Evolutionary conservation across 1,140 invertebrate species (phyloP).

Genomic region (Lanistes nyassanus): DNA sequence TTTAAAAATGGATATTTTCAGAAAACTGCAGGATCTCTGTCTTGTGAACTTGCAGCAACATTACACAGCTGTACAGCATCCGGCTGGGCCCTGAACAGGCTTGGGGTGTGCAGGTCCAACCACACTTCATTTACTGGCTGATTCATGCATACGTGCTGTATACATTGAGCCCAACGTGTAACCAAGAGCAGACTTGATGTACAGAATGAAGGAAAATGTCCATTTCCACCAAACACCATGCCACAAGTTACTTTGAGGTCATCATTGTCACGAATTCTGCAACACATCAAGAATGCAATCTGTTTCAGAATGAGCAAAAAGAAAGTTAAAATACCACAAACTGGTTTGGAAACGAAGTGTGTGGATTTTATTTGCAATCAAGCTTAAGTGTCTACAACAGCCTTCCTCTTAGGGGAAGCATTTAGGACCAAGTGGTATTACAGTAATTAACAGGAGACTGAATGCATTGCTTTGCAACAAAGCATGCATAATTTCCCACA

Average conservation of each 20-base stretch:
- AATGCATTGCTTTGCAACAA: too few species aligned
- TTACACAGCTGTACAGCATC: conserved; percentile 19
- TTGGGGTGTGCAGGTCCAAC: conserved; percentile 16
- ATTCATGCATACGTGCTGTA: conserved; percentile 28
- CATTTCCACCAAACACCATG: conserved; percentile 21
- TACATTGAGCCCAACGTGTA: conserved; percentile 28
- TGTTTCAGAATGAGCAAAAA: too few species aligned
- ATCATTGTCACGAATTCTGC: conserved; percentile 98
- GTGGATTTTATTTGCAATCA: too few species aligned
- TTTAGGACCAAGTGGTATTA: too few species aligned
- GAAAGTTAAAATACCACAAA: too few species aligned
- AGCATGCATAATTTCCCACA: too few species aligned
- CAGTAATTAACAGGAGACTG: too few species aligned
- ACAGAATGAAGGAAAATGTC: conserved; percentile 28
- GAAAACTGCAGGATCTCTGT: conserved; percentile 10
- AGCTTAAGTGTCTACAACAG: too few species aligned
- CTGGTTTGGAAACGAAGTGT: too few species aligned
- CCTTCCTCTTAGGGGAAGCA: too few species aligned
- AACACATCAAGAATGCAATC: conserved; percentile 70
- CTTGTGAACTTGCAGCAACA: conserved; percentile 3
- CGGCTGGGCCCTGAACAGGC: conserved; percentile 15
- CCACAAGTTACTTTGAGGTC: conserved; percentile 90
- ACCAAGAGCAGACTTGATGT: conserved; percentile 28
- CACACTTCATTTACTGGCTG: conserved; percentile 9
- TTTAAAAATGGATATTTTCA: too few species aligned